These are phyloP conservation scores for Anas platyrhynchos DNA, from an alignment of 2,113 vertebrate species.

Conservation along the genomic window DNA sequence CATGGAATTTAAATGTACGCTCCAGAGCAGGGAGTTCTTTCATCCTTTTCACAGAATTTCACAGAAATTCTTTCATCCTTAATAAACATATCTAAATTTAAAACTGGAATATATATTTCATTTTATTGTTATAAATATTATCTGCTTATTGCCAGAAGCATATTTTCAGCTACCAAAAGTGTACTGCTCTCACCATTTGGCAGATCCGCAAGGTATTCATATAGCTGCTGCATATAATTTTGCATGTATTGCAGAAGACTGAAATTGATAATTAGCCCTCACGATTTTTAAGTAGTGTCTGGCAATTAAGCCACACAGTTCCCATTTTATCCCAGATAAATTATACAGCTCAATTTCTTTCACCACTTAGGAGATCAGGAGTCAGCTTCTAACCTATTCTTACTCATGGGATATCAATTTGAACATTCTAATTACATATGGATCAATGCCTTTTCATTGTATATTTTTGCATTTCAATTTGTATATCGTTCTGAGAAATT, in stretches of 20 bases:
- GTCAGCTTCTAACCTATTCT: neutral
- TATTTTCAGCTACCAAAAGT: neutral
- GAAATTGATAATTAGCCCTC: conserved; percentile 35
- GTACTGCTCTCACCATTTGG: neutral
- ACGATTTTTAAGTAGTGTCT: neutral
- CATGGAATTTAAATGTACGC: conserved; percentile 49
- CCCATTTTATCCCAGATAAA: neutral
- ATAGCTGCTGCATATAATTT: neutral
- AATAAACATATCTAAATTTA: conserved; percentile 48
- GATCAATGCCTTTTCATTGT: neutral
- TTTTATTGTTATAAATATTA: conserved; percentile 53
- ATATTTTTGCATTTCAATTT: neutral
- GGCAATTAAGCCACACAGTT: conserved; percentile 3
- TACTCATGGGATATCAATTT: neutral
- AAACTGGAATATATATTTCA: conserved; percentile 30
- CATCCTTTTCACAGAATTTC: conserved; percentile 45
- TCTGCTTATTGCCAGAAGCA: neutral
- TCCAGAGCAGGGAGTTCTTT: conserved; percentile 33
- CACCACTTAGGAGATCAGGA: neutral
- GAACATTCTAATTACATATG: neutral
- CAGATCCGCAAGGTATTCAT: neutral
- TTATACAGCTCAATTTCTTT: neutral
- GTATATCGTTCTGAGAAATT: neutral
- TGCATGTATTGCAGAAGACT: neutral
- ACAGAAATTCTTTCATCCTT: conserved; percentile 43